Evolutionary conservation across 2,113 vertebrate species (phyloP).

Genomic region (Rhinogobius similis): DNA sequence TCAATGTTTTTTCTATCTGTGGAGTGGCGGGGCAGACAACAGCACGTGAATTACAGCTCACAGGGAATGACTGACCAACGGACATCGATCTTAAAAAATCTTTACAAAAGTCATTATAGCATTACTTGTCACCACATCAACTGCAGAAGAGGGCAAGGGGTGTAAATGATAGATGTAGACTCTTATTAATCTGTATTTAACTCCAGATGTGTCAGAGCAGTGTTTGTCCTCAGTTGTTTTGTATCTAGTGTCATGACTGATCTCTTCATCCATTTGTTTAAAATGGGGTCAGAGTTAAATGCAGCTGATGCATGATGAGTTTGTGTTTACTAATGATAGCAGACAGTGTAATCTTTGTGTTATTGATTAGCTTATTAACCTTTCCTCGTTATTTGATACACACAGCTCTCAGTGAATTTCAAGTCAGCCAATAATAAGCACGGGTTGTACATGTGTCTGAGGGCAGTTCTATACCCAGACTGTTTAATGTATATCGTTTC

Average conservation of each 20-base stretch:
- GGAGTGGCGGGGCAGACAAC: conserved; percentile 53
- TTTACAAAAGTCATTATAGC: conserved; percentile 78
- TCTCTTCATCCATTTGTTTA: conserved; percentile 6
- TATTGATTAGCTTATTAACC: conserved; percentile 69
- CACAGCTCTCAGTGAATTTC: too few relatives aligned
- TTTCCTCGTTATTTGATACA: conserved; percentile 53
- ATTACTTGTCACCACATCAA: conserved; percentile 65
- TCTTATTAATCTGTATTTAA: conserved; percentile 52
- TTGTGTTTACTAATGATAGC: conserved; percentile 34
- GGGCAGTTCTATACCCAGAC: conserved; percentile 17
- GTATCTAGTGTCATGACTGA: background rate
- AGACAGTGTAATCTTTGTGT: conserved; percentile 30
- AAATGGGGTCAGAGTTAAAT: conserved; percentile 27
- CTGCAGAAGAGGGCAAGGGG: background rate
- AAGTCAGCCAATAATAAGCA: too few relatives aligned
- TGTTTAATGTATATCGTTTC: conserved; percentile 7
- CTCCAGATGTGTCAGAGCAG: conserved; percentile 16
- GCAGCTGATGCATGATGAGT: conserved; percentile 7
- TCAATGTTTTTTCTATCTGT: conserved; percentile 73
- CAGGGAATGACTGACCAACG: conserved; percentile 64
- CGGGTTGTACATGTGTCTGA: conserved; percentile 21
- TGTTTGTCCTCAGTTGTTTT: conserved; percentile 3
- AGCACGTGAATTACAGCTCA: conserved; percentile 71
- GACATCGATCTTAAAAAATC: conserved; percentile 77
- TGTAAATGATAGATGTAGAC: conserved; percentile 27